A percentile compares a stretch with the other conserved stretches of the same genome.
phyloP scores from a whole-genome alignment of 2,113 vertebrate genomes.

The Pygoscelis adeliae region DNA sequence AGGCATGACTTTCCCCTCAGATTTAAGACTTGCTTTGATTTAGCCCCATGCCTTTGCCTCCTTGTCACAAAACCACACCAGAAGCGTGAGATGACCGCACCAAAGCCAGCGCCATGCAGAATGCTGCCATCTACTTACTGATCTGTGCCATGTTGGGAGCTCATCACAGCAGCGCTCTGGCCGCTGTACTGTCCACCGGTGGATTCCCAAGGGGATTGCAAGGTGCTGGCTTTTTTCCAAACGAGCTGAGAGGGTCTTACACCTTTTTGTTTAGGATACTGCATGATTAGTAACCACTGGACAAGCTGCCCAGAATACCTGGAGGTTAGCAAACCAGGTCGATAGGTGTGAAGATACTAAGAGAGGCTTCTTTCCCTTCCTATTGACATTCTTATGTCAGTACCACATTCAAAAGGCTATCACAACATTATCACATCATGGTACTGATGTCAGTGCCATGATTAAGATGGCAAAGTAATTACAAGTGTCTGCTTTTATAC shows the following conservation, averaged over 20 bases:
- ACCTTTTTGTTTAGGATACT: background rate
- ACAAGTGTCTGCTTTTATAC: slow-evolving; percentile 37
- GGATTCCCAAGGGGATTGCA: background rate
- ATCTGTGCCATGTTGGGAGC: accelerated
- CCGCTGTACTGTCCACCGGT: accelerated
- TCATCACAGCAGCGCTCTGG: background rate
- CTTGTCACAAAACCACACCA: background rate
- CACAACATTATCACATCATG: background rate
- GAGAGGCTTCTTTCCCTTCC: background rate
- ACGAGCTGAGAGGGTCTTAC: background rate
- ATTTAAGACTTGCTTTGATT: background rate
- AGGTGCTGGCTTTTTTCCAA: background rate
- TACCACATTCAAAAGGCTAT: background rate
- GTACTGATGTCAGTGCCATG: background rate
- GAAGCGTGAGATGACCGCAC: accelerated
- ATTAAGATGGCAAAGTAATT: slow-evolving; percentile 55
- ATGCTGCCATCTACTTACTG: background rate
- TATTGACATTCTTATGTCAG: background rate
- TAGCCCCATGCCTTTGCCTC: background rate
- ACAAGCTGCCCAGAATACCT: background rate
- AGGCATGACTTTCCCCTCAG: background rate
- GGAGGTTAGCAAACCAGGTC: background rate
- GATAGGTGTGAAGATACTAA: background rate
- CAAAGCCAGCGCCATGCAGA: background rate
- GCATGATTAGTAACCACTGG: background rate